phyloP scores from a whole-genome alignment of 1,140 invertebrate genomes.

The Melipona quadrifasciata region DNA sequence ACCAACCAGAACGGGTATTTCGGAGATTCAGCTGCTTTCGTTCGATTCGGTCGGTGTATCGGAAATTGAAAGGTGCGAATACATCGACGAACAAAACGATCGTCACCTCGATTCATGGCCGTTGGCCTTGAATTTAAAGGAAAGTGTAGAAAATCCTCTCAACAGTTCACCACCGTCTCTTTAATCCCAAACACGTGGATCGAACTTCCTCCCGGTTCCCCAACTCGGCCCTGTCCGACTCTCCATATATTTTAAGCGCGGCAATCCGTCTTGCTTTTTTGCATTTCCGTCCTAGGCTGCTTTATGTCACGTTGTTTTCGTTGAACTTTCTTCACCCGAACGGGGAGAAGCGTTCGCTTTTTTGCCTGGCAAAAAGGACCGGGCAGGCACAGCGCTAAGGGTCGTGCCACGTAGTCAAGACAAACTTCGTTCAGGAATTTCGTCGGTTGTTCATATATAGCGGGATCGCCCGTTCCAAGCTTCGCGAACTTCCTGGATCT shows the following conservation, averaged over 20 bases:
- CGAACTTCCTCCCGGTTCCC: constrained; percentile 26
- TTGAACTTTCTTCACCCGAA: constrained; percentile 38
- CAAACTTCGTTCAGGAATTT: constrained; percentile 38
- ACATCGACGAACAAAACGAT: neutral
- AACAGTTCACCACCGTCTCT: constrained; percentile 13
- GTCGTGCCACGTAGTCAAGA: constrained; percentile 15
- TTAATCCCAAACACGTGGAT: constrained; percentile 49
- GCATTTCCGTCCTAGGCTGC: constrained; percentile 47
- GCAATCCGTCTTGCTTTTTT: constrained; percentile 55
- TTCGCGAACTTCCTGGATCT: constrained; percentile 11
- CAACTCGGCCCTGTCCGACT: neutral
- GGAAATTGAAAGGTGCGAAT: neutral
- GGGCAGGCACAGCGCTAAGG: neutral
- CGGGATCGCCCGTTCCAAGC: constrained; percentile 18
- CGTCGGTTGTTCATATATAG: constrained; percentile 28
- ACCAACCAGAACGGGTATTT: constrained; percentile 22
- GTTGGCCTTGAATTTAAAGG: neutral
- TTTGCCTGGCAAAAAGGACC: neutral
- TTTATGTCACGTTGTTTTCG: constrained; percentile 46
- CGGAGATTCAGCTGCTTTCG: neutral
- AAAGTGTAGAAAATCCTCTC: too few relatives aligned
- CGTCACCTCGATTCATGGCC: too few relatives aligned
- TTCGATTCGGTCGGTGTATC: neutral
- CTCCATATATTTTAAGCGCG: constrained; percentile 50
- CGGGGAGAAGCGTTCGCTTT: neutral